Evolutionary conservation across 2,113 vertebrate genomes (phyloP), one percentile per base, ranked within the genome.

Genomic region (Hystrix brachyura): DNA sequence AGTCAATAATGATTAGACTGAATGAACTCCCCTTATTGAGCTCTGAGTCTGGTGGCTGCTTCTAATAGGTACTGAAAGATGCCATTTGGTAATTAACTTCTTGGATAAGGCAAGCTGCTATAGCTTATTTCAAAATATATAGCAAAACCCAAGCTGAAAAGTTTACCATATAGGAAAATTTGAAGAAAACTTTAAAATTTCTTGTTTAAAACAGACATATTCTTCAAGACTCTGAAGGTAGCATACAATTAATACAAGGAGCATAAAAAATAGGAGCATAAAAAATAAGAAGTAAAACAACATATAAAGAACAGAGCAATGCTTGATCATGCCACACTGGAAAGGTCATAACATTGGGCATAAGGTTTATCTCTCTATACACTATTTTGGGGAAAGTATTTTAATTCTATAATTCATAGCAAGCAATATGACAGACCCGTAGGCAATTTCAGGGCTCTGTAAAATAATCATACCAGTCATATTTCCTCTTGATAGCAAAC

Each of bases 61-160:
- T 90, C 34, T 88, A 76, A 94, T 10, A 80, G 57, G 10, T 74
- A 55, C 8, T 0, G 10, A 89, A 46, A 87, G 29, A 94, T 57
- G 62, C 48, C 62, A 10, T 57, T 91, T 43, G 71, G 74, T 95
- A 86, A 87, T 90, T 23, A 93, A 65, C 55, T 65, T 29, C 23
- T 71, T 80, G 82, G 72, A 78, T n/a, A 34, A 79, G 64, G 80
- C 19, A 57, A 72, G 32, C 17, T 29, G 72, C 32, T 11, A 32
- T 12, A 90, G 81, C 46, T 78, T 65, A 46, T 96, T 96, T 79
- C 62, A 95, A 95, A 95, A 81, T 76, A 92, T 3, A 19, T 21
- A 82, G 64, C n/a, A 93, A 96, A 92, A 86, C 2, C 1, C 48
- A 94, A 64, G 64, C 82, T 72, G 46, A 55, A 90, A 84, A 95